Conservation (phyloP, 2,113 vertebrate genomes). For the Bubo blakistoni region DNA sequence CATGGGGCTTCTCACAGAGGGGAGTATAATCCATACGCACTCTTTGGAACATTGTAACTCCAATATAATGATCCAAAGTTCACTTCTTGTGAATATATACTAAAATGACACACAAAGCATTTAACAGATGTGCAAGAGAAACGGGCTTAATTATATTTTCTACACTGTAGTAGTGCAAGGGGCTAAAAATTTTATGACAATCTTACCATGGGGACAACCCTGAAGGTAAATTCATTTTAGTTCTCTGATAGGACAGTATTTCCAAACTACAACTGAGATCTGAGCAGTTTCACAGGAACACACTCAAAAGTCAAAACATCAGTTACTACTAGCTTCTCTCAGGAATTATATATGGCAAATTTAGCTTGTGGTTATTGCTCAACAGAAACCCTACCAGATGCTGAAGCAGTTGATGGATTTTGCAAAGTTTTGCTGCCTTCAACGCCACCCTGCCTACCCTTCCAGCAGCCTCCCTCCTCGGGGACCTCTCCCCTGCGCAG, state of each 20-base stretch:
- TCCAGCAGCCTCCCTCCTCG: background rate
- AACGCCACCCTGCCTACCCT: background rate
- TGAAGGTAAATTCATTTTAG: background rate
- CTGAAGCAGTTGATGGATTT: background rate
- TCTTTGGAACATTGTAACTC: background rate
- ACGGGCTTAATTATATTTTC: background rate
- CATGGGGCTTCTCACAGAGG: background rate
- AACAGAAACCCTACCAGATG: constrained; percentile 9
- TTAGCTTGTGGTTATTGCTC: constrained; percentile 28
- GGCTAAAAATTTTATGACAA: background rate
- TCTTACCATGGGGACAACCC: background rate
- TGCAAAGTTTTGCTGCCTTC: background rate
- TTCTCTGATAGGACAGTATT: background rate
- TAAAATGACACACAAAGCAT: background rate
- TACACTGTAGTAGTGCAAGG: background rate
- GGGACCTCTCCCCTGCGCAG: background rate
- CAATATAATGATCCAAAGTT: background rate
- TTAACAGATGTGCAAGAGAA: background rate
- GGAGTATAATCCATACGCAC: background rate
- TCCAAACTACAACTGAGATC: constrained; percentile 1
- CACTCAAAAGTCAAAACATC: background rate
- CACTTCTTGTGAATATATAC: background rate
- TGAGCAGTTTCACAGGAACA: constrained; percentile 25
- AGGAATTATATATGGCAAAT: constrained; percentile 25
- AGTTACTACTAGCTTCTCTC: background rate